Base-by-base conservation (phyloP, 1,140 invertebrate genomes). In the Hyposmocoma kahamanoa region DNA sequence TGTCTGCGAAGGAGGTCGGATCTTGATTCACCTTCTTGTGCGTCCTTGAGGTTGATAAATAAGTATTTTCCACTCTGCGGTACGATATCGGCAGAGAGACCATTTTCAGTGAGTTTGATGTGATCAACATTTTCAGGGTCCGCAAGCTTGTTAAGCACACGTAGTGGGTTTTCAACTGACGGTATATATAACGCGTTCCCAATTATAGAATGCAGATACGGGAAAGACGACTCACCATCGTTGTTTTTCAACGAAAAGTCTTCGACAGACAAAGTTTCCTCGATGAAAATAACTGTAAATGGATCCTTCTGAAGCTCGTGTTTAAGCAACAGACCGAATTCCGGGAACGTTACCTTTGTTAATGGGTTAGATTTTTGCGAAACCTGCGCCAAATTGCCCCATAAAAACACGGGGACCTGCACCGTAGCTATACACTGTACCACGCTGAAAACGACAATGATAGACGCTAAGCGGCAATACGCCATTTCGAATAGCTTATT, bases 221-320 rank as follows among this genome's bases (percentile, higher is more conserved):
- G 71, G 50, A 77, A 85, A 0, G 78, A 62, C 0, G 71, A 71
- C n/a, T 72, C 63, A 8, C 81, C 81, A 4, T 77, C 65, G 0
- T 42, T 52, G 39, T 75, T 72, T 66, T 75, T 84, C 17, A 53
- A 50, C 18, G 77, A 82, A 46, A 86, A 77, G 73, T 87, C 86
- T 62, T 87, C 85, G 0, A 85, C 75, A 10, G 84, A 86, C n/a
- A 87, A 46, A 0, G 76, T 77, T 51, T 83, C 71, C 45, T 87
- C 85, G 22, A 82, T 59, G 51, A 85, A 86, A 2, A 85, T 66
- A 1, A 82, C 74, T 0, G 69, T 71, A 26, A 81, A 74, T 0
- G 71, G 66, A 19, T 77, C 66, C 6, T 64, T 53, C 17, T 56
- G 39, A 0, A 83, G 42, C 44, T 80, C 67, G 9, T 72, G 39